phyloP scores from a whole-genome alignment of 92 coral and sea anemone species.

The Porites rus region DNA sequence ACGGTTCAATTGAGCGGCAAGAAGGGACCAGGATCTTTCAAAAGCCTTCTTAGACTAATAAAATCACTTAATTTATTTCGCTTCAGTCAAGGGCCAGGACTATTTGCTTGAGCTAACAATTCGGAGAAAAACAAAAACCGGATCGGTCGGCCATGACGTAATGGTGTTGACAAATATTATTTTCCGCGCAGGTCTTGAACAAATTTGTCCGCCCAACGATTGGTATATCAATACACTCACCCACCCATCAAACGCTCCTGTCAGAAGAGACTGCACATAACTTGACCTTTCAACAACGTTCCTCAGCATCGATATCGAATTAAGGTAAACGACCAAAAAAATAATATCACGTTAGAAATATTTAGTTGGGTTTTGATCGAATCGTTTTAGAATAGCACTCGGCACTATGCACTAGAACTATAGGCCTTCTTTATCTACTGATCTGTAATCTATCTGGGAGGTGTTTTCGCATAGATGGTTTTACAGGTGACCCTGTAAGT shows the following conservation, averaged over 20 bases:
- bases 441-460: neutral
- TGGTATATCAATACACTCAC: slow-evolving; percentile 4
- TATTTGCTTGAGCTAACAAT: neutral
- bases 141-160: slow-evolving; percentile 35
- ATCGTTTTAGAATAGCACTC: too few relatives aligned
- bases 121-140: neutral
- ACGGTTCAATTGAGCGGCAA: neutral
- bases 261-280: neutral
- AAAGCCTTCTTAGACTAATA: neutral
- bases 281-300: slow-evolving; percentile 39
- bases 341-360: neutral
- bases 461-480: slow-evolving; percentile 15
- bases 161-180: neutral
- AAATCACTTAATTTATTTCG: neutral
- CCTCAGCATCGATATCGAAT: neutral
- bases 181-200: slow-evolving; percentile 19
- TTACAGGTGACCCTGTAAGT: slow-evolving; percentile 30
- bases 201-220: slow-evolving; percentile 2
- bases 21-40: neutral
- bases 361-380: too few relatives aligned
- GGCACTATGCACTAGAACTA: too few relatives aligned
- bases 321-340: slow-evolving; percentile 6
- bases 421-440: too few relatives aligned
- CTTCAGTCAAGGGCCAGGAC: neutral
- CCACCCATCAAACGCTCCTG: neutral